Percentiles rank a stretch among this genome's conserved stretches.
Evolutionary conservation across 2,797 vertebrate genomes (phyloP).

Genomic region (Rallus crepitans): DNA sequence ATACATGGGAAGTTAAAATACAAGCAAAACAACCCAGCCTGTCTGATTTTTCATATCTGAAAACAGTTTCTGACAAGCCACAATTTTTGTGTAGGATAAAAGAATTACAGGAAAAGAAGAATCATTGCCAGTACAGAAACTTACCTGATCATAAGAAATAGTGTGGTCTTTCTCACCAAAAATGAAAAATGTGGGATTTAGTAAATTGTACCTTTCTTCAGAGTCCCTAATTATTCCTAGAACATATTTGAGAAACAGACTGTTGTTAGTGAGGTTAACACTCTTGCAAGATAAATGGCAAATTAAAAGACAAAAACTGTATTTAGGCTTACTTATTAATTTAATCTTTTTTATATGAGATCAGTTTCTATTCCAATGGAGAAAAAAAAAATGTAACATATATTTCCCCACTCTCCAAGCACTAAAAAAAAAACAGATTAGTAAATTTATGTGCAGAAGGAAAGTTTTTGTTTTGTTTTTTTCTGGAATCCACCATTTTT

Average conservation of each 20-base stretch:
- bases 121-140: not conserved
- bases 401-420: not conserved
- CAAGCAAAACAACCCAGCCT: not conserved
- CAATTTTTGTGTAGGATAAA: not conserved
- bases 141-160: conserved; percentile 90
- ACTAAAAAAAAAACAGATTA: not conserved
- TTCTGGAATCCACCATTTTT: not conserved
- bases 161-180: conserved; percentile 89
- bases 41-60: not conserved
- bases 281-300: not conserved
- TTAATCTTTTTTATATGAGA: not conserved
- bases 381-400: not conserved
- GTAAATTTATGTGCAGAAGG: not conserved
- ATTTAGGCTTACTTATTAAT: not conserved
- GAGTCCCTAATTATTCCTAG: conserved; percentile 87
- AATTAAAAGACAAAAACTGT: not conserved
- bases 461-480: not conserved
- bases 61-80: not conserved
- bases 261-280: not conserved
- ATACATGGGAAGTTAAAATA: not conserved
- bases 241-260: not conserved
- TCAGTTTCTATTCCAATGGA: not conserved
- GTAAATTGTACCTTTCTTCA: conserved; percentile 84
- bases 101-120: not conserved
- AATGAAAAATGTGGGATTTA: conserved; percentile 91